Evolutionary conservation across 1,140 invertebrate genomes (phyloP).

Genomic region (Drosophila parabipectinata): DNA sequence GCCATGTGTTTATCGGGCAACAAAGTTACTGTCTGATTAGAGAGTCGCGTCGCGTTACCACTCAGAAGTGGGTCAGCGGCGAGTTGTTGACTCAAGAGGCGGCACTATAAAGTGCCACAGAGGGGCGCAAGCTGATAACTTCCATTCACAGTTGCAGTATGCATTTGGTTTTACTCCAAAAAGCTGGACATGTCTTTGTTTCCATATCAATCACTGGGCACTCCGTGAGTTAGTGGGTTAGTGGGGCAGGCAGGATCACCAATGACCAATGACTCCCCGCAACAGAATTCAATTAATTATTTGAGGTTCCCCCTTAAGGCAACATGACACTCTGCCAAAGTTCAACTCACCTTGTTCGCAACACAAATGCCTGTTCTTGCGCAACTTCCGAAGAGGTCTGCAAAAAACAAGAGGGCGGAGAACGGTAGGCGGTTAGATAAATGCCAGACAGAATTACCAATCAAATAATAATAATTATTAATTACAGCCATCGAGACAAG

Average conservation of each 20-base stretch:
- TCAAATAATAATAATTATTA: slow-evolving; percentile 48
- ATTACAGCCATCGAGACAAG: slow-evolving; percentile 46
- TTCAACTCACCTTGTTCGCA: slow-evolving; percentile 69
- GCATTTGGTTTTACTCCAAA: slow-evolving; percentile 12
- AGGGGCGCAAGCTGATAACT: slow-evolving; percentile 33
- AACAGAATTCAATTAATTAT: slow-evolving; percentile 63
- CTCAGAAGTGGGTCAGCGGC: slow-evolving; percentile 57
- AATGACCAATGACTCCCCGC: slow-evolving; percentile 38
- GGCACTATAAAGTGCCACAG: slow-evolving; percentile 50
- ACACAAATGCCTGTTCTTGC: slow-evolving; percentile 60
- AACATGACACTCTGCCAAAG: slow-evolving; percentile 45
- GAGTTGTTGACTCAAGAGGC: slow-evolving; percentile 50
- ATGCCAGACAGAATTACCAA: slow-evolving; percentile 55
- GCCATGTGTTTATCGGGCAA: slow-evolving; percentile 39
- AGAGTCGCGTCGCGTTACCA: slow-evolving; percentile 49
- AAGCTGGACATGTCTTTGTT: neutral
- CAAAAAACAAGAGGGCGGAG: slow-evolving; percentile 37
- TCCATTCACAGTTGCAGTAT: slow-evolving; percentile 23
- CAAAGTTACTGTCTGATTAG: slow-evolving; percentile 51
- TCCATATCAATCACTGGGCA: slow-evolving; percentile 29
- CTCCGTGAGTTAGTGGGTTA: slow-evolving; percentile 20
- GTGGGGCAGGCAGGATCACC: slow-evolving; percentile 16
- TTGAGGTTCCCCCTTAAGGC: slow-evolving; percentile 19
- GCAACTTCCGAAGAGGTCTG: slow-evolving; percentile 64
- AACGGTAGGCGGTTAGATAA: slow-evolving; percentile 48